Evolutionary conservation across 2,113 vertebrate genomes (phyloP).

Genomic region (Eublepharis macularius): DNA sequence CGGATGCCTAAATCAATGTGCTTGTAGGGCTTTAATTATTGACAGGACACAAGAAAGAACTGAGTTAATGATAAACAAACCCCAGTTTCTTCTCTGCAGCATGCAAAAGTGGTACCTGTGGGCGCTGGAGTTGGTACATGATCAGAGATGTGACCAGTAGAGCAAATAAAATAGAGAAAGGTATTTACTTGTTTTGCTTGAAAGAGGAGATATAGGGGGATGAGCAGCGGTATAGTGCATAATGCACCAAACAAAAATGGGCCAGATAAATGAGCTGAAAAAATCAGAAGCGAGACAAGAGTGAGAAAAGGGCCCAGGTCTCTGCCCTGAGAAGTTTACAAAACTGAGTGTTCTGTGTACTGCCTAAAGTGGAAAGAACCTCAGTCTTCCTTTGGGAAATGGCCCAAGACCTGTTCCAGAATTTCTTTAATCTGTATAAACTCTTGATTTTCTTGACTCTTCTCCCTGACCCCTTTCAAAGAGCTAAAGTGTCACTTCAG

Average conservation of each 20-base stretch:
- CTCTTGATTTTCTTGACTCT: neutral
- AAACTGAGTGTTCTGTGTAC: neutral
- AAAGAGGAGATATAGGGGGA: neutral
- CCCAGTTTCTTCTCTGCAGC: neutral
- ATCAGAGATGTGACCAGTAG: neutral
- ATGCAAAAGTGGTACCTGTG: neutral
- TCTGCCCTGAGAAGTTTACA: neutral
- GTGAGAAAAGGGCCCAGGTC: neutral
- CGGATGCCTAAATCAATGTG: neutral
- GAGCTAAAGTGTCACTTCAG: neutral
- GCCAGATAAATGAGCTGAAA: neutral
- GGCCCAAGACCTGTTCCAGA: neutral
- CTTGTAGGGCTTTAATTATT: neutral
- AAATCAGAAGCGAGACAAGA: neutral
- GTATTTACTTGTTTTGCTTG: neutral
- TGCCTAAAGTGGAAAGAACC: neutral
- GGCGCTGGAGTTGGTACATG: too few relatives aligned
- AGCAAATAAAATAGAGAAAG: neutral
- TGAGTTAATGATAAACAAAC: neutral
- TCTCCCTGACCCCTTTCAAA: neutral
- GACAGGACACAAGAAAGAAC: neutral
- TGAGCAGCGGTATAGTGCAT: too few relatives aligned
- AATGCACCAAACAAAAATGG: too few relatives aligned
- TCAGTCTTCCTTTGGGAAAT: neutral
- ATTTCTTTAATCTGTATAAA: too few relatives aligned